Conservation (phyloP, 2,888 invertebrate genomes). For the Hirtodrosophila alboralis region DNA sequence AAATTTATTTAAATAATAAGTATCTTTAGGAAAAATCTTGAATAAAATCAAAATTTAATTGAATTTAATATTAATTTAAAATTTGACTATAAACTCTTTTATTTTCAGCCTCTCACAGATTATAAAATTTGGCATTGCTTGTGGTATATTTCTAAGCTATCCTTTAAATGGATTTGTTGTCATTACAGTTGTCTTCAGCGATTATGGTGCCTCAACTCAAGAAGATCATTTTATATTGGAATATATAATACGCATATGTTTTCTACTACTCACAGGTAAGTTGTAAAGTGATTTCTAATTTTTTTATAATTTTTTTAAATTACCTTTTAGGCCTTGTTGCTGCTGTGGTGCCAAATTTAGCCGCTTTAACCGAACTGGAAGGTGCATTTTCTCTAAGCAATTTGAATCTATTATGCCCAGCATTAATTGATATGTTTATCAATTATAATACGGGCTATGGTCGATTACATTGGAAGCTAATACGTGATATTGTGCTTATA, state of each 20-base stretch:
- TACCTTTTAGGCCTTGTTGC: conserved; percentile 50
- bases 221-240: conserved; percentile 23
- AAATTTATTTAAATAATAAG: too few species aligned
- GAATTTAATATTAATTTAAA: too few species aligned
- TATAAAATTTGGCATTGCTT: conserved; percentile 91
- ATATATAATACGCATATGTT: conserved; percentile 38
- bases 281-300: background rate
- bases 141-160: conserved; percentile 95
- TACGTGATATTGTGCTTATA: conserved; percentile 54
- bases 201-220: conserved; percentile 20
- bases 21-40: too few species aligned
- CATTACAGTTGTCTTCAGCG: conserved; percentile 94
- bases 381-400: conserved; percentile 62
- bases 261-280: conserved; percentile 51
- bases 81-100: background rate
- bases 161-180: conserved; percentile 98
- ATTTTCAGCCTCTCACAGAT: conserved; percentile 88
- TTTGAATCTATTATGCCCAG: conserved; percentile 61
- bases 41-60: too few species aligned
- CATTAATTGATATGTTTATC: conserved; percentile 58
- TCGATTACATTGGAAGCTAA: conserved; percentile 49
- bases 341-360: conserved; percentile 56
- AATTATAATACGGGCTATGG: conserved; percentile 57
- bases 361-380: conserved; percentile 60
- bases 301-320: background rate